Evolutionary conservation across 2,888 invertebrate genomes (phyloP), one percentile per base, ranked within the genome.

Genomic region (Lagria hirta): DNA sequence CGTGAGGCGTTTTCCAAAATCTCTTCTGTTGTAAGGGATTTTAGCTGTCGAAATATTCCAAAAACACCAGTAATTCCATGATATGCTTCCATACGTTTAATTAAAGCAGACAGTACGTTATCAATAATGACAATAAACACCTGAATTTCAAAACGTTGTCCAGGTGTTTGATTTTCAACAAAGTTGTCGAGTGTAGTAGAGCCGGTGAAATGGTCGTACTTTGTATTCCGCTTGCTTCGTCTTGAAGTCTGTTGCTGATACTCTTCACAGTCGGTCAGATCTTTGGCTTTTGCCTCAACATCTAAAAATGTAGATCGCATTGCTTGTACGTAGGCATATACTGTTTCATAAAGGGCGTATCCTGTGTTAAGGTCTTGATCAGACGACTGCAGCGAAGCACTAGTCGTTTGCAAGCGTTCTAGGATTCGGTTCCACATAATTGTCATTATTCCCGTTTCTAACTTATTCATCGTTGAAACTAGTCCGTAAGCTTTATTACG

Each of bases 401-500:
- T 54, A 43, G 50, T 43, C 27, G 42, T 48, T 49, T 54, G 49
- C 18, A 50, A 49, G 48, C 52, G 37, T 38, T 54, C 41, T 48
- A 54, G 48, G 15, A 52, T 40, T 55, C n/a, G n/a, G n/a, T n/a
- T 29, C 30, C 30, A 29, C 3, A 29, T 7, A 3, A 8, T 3
- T 3, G 8, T 16, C 30, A 29, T 15, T 4, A 29, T 4, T 3
- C 3, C 30, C 3, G 17, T 55, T 52, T 55, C 52, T 35, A 52
- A 46, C 37, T 52, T 46, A 43, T 48, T 48, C 43, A 55, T 43
- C 28, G 43, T 55, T 29, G 36, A 45, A 44, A 48, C 28, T 41
- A 56, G 30, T 34, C 49, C 53, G 33, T 47, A 42, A 18, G 46
- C 52, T 32, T 51, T 37, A 48, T 40, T 48, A 26, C 43, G 42